Evolutionary conservation across 2,888 invertebrate genomes (phyloP), one percentile per base, ranked within the genome.

Genomic region (Agrypnus murinus): DNA sequence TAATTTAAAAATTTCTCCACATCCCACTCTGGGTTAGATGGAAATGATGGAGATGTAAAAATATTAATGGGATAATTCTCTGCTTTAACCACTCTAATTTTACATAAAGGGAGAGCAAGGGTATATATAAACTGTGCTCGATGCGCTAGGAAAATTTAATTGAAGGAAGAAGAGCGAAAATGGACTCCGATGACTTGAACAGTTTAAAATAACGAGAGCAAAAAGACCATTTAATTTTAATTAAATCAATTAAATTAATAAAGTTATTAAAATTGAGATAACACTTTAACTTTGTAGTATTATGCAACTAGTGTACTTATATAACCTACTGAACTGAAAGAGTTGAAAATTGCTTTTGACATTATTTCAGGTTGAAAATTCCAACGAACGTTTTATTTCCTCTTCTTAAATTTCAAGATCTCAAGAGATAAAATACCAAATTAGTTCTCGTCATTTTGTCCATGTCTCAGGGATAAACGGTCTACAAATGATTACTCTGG

Each of bases 381-480:
- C 3, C 7, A 7, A 40, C 3, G 7, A n/a, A 3, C 40, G 40
- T 12, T 12, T 10, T 10, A 7, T 12, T 7, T 12, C n/a, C 3
- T 12, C 40, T 2, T 12, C n/a, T 40, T 36, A 36, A 36, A 36
- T 36, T 40, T 25, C 25, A 40, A 40, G 40, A 40, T 40, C 40
- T 40, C 40, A 12, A 12, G 40, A 40, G 40, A 40, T 12, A 40
- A 40, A 40, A 12, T 25, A 25, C n/a, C 2, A 12, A 40, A 40
- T 40, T 40, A 40, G 40, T 40, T 40, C 40, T 40, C 40, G 40
- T 12, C 40, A 40, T 12, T 12, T 10, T 40, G 40, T 12, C 40
- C 12, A 12, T 12, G 40, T 40, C n/a, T 40, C 2, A 25, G 7
- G 40, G 40, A 40, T 40, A 40, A 40, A 40, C 40, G 40, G n/a